Conservation (phyloP, 2,113 vertebrate genomes). For the Rhombomys opimus region DNA sequence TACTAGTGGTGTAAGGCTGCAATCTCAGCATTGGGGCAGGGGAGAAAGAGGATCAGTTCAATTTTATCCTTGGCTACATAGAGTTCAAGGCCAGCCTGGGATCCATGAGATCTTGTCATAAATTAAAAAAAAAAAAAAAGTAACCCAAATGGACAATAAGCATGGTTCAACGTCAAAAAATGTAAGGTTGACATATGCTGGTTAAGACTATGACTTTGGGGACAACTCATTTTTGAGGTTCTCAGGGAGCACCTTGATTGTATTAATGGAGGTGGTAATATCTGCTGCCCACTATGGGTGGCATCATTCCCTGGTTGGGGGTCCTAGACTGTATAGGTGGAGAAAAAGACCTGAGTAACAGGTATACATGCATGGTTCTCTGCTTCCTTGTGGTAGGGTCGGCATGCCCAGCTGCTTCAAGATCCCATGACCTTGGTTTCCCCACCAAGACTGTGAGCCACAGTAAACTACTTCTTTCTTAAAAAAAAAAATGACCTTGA, state of each 20-base stretch:
- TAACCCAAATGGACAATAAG: neutral
- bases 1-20: neutral
- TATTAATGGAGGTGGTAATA: neutral
- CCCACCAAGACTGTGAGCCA: neutral
- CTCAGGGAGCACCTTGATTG: neutral
- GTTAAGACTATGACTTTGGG: neutral
- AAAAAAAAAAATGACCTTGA: neutral
- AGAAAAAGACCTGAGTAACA: neutral
- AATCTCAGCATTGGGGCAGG: neutral
- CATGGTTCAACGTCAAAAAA: neutral
- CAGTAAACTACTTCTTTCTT: neutral
- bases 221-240: neutral
- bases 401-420: neutral
- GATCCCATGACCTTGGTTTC: neutral
- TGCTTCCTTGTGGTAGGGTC: neutral
- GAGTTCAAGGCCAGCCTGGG: neutral
- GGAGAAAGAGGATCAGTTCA: neutral
- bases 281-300: neutral
- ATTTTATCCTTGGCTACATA: neutral
- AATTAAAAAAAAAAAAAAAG: no score
- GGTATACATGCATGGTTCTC: neutral
- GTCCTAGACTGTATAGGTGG: neutral
- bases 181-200: neutral
- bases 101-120: neutral
- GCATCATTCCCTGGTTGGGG: neutral